phyloP scores from a whole-genome alignment of 2,797 vertebrate species.

The Semaprochilodus insignis region DNA sequence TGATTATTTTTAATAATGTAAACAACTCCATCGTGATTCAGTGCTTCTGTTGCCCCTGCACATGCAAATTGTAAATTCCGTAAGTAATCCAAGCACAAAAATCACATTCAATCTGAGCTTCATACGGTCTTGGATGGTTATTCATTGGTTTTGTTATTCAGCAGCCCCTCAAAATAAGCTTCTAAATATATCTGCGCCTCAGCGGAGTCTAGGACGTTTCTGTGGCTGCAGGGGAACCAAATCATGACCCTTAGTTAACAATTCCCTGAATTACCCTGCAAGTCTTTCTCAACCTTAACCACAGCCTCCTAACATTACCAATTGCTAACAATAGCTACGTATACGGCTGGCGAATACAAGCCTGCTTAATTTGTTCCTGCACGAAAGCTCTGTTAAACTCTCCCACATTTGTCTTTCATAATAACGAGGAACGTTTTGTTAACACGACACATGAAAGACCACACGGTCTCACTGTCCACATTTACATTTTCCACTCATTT shows the following conservation, averaged over 20 bases:
- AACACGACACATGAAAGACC: not conserved
- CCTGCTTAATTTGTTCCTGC: not conserved
- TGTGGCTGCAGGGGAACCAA: slow-evolving; percentile 41
- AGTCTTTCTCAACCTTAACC: slow-evolving; percentile 43
- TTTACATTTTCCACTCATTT: not conserved
- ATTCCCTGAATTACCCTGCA: slow-evolving; percentile 42
- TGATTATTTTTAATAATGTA: not conserved
- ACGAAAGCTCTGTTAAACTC: not conserved
- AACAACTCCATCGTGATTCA: slow-evolving; percentile 16
- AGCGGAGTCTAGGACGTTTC: slow-evolving; percentile 41
- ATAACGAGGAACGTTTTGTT: not conserved
- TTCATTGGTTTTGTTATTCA: slow-evolving; percentile 50
- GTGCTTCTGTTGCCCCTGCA: not conserved
- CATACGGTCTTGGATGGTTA: slow-evolving; percentile 40
- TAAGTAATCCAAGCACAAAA: slow-evolving; percentile 45
- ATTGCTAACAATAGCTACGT: slow-evolving; percentile 33
- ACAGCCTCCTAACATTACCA: slow-evolving; percentile 24
- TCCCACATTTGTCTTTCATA: not conserved
- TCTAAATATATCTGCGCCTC: slow-evolving; percentile 54
- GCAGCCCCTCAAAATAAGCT: slow-evolving; percentile 52
- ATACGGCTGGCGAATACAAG: slow-evolving; percentile 40
- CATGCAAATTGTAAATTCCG: not conserved
- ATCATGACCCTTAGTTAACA: slow-evolving; percentile 47
- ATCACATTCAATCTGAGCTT: slow-evolving; percentile 48
- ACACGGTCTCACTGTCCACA: not conserved